Conservation (phyloP, 2,888 invertebrate species). For the Yponomeuta evonymella region DNA sequence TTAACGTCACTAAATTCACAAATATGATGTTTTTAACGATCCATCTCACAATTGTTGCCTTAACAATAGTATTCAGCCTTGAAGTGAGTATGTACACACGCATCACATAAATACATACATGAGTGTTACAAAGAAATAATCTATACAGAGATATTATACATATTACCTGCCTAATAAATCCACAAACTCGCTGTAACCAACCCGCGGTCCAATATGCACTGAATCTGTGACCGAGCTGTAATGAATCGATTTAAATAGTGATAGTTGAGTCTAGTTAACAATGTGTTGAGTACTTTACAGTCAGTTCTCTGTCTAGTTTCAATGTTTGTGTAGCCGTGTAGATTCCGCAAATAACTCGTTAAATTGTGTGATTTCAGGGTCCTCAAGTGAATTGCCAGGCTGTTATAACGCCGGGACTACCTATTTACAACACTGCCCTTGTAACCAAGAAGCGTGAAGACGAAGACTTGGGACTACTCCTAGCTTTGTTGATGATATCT, state of each 20-base stretch:
- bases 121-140: neutral
- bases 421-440: neutral
- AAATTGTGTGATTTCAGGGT: constrained; percentile 3
- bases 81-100: constrained; percentile 27
- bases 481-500: constrained; percentile 5
- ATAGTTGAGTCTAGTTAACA: too few relatives aligned
- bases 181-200: too few relatives aligned
- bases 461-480: neutral
- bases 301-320: neutral
- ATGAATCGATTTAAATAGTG: too few relatives aligned
- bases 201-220: too few relatives aligned
- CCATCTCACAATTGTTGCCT: constrained; percentile 24
- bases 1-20: neutral
- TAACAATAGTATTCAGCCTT: constrained; percentile 26
- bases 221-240: too few relatives aligned
- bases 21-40: constrained; percentile 21
- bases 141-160: too few relatives aligned
- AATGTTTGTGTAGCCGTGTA: neutral
- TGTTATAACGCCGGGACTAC: neutral
- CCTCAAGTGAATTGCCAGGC: constrained; percentile 3
- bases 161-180: too few relatives aligned
- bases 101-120: constrained; percentile 14
- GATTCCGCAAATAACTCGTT: neutral
- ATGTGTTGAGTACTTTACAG: too few relatives aligned
- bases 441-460: neutral